Evolutionary conservation across 2,888 invertebrate genomes (phyloP).

Genomic region (Rhopalosiphum nymphaeae): DNA sequence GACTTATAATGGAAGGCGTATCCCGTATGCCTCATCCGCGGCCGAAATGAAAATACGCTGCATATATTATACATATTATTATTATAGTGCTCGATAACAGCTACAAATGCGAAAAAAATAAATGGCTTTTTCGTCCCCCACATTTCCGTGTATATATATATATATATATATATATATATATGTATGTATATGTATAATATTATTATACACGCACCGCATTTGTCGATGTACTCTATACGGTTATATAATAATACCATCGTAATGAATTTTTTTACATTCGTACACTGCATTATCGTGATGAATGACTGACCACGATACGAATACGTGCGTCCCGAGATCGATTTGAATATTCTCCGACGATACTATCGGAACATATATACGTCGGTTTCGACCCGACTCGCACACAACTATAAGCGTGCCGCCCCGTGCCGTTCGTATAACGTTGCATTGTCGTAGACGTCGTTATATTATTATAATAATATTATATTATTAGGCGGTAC

Average conservation of each 20-base stretch:
- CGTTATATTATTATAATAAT: no score
- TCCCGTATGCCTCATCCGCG: background rate
- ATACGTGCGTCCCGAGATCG: background rate
- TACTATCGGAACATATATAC: background rate
- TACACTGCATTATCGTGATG: background rate
- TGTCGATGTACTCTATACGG: background rate
- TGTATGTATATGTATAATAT: background rate
- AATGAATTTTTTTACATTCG: background rate
- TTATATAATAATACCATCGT: background rate
- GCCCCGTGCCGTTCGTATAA: no score
- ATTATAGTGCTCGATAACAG: background rate
- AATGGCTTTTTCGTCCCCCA: background rate
- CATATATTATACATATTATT: background rate
- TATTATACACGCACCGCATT: background rate
- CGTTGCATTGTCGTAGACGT: background rate
- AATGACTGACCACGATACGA: background rate
- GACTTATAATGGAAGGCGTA: background rate
- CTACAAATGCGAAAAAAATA: background rate
- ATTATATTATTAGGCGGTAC: background rate
- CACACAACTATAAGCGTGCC: background rate
- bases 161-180: no score
- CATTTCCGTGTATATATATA: background rate
- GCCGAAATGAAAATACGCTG: background rate
- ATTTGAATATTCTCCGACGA: background rate
- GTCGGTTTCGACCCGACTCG: background rate